phyloP scores from a whole-genome alignment of 2,888 invertebrate genomes.

The Ariolimax columbianus region DNA sequence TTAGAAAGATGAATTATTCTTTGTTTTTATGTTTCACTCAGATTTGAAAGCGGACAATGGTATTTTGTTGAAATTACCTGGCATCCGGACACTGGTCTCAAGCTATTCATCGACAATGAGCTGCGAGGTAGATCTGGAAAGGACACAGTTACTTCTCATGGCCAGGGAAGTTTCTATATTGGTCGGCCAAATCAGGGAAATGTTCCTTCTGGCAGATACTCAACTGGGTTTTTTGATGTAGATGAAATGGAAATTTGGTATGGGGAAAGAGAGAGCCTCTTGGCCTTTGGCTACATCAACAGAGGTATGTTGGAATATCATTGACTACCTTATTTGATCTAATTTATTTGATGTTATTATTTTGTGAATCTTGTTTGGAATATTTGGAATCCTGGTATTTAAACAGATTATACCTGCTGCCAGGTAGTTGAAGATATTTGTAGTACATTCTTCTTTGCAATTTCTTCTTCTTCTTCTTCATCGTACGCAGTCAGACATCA shows the following conservation, averaged over 20 bases:
- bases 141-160: neutral
- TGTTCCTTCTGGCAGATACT: constrained; percentile 57
- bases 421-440: too few species aligned
- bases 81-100: constrained; percentile 70
- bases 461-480: too few species aligned
- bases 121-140: constrained; percentile 38
- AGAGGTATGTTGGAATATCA: constrained; percentile 64
- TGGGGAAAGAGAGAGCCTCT: constrained; percentile 65
- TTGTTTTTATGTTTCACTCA: constrained; percentile 52
- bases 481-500: too few species aligned
- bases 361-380: too few species aligned
- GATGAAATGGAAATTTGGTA: constrained; percentile 75
- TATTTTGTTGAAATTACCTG: constrained; percentile 75
- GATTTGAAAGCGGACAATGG: constrained; percentile 66
- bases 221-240: constrained; percentile 63
- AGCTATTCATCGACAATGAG: constrained; percentile 67
- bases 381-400: too few species aligned
- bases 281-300: constrained; percentile 71
- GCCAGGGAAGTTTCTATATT: constrained; percentile 61
- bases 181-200: constrained; percentile 70
- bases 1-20: neutral
- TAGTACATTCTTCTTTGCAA: too few species aligned
- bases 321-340: too few species aligned
- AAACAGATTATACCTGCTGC: too few species aligned
- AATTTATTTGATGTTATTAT: too few species aligned